A percentile compares a stretch with the other conserved stretches of the same genome.
Evolutionary conservation across 2,888 invertebrate species (phyloP).

Genomic region (Heliothis peltigera): DNA sequence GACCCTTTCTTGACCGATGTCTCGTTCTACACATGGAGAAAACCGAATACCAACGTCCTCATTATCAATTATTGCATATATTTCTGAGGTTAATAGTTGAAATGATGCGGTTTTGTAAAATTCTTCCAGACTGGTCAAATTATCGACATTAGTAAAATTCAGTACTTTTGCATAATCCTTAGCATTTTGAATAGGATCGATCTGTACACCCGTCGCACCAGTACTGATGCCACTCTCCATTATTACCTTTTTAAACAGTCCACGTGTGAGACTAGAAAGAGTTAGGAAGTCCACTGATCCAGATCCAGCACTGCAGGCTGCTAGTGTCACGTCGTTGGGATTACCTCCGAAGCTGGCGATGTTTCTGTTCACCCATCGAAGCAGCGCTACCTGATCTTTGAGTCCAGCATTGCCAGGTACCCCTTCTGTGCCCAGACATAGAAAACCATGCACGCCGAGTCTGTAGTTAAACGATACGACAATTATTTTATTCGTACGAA

Average conservation of each 20-base stretch:
- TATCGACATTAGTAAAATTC: conserved; percentile 65
- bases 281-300: conserved; percentile 72
- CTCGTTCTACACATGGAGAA: conserved; percentile 66
- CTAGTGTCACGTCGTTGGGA: conserved; percentile 74
- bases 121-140: conserved; percentile 68
- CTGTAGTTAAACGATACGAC: conserved; percentile 75
- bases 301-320: conserved; percentile 75
- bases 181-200: conserved; percentile 71
- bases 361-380: conserved; percentile 73
- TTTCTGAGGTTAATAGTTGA: conserved; percentile 55
- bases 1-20: conserved; percentile 55
- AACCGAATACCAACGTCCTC: conserved; percentile 52
- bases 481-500: conserved; percentile 67
- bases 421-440: conserved; percentile 75
- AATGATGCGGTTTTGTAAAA: conserved; percentile 71
- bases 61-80: conserved; percentile 14
- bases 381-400: conserved; percentile 77
- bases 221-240: conserved; percentile 71
- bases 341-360: conserved; percentile 78
- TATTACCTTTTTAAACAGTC: conserved; percentile 74
- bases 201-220: conserved; percentile 66
- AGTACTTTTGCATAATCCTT: conserved; percentile 67
- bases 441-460: conserved; percentile 71
- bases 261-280: conserved; percentile 70
- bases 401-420: conserved; percentile 79